Conservation (phyloP, 1,140 invertebrate species). For the Fopius arisanus region DNA sequence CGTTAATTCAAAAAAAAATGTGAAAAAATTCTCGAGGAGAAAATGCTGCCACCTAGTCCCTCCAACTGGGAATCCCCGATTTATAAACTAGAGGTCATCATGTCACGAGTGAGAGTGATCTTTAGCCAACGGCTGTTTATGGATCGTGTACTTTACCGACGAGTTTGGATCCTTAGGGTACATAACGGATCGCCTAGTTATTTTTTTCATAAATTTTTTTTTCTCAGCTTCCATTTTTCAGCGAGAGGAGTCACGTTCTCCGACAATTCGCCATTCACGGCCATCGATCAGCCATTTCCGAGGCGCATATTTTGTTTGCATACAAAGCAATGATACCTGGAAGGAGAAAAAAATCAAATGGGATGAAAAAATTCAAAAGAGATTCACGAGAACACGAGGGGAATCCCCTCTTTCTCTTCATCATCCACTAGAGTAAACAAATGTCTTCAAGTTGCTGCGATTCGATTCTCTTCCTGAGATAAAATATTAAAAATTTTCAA, state of each 20-base stretch:
- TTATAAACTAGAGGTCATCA: neutral
- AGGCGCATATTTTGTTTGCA: neutral
- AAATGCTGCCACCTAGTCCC: neutral
- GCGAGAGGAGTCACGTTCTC: slow-evolving; percentile 4
- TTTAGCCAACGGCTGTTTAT: neutral
- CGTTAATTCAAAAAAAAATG: no score
- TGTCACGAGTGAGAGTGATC: slow-evolving; percentile 13
- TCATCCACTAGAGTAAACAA: neutral
- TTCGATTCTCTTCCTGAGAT: neutral
- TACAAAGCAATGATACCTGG: neutral
- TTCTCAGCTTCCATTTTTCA: neutral
- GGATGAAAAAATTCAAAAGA: neutral
- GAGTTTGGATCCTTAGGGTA: neutral
- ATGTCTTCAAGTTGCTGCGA: no score
- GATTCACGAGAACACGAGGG: neutral
- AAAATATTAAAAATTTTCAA: no score
- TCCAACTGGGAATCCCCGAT: neutral
- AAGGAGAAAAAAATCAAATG: neutral
- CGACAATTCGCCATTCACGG: slow-evolving; percentile 6
- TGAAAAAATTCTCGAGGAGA: no score
- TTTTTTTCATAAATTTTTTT: slow-evolving; percentile 7
- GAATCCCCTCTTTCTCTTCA: neutral
- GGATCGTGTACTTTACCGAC: neutral
- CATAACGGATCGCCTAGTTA: neutral
- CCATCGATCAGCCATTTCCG: slow-evolving; percentile 8